Evolutionary conservation across 1,140 invertebrate species (phyloP), one percentile per base, ranked within the genome.

Genomic region (Brachionus calyciflorus): DNA sequence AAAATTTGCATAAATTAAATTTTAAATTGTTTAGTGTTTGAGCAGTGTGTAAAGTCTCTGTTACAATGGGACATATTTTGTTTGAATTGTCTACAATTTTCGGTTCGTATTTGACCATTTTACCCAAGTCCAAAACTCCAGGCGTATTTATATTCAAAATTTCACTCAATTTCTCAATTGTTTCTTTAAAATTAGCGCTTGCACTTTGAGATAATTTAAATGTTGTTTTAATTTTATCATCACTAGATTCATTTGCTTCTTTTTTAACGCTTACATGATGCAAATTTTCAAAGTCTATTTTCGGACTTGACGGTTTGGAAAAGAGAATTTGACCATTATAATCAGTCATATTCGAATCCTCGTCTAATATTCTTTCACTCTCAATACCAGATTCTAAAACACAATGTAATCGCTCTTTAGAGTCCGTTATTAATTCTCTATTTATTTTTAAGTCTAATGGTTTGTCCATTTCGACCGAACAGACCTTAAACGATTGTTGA

Each of bases 341-440:
- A 37, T 60, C 55, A 14, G 55, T 60, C 55, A 60, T 60, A 28
- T 44, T 44, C 17, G 60, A 65, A 41, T 65, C 40, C 44, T 65
- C 60, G 19, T 65, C 60, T 12, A 65, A 26, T 17, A 60, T 37
- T 60, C 19, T 60, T 37, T 60, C 55, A 65, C 19, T 44, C 14
- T 9, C 4, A 9, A 7, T 10, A 0, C 30, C 40, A 41, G 19
- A 44, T 24, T 65, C 60, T 3, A 65, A 9, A 21, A 65, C 19
- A 44, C 21, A 9, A 4, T 44, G 5, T 14, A 65, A 17, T 44
- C 60, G 26, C 21, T 44, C 30, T 19, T 26, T 44, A 10, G 60
- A 65, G n/a, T 65, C 60, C 7, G 12, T 26, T 12, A 65, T 9
- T 14, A 46, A 44, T 37, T 65, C 60, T 21, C 37, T 14, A 14